Evolutionary conservation across 2,113 vertebrate genomes (phyloP), one percentile per base, ranked within the genome.

Genomic region (Hyla sarda): DNA sequence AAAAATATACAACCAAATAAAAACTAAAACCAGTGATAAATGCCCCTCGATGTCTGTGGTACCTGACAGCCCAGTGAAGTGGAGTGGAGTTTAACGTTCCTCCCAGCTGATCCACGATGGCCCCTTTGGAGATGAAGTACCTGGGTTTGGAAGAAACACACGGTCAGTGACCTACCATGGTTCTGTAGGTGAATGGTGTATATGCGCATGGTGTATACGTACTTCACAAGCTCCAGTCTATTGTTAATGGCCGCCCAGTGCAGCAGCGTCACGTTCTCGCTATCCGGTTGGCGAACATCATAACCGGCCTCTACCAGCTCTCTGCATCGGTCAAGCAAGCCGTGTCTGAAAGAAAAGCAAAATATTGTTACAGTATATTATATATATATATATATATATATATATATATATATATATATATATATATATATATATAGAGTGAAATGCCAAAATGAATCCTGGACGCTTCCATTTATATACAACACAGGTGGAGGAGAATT

Each of bases 201-300:
- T 71, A 77, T 12, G 1, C 17, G 3, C 3, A 19, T 0, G 13
- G 9, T 8, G 28, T 19, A 30, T 69, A 47, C 96, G 94, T 95
- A 99, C 98, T 95, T 97, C 87, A 97, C 94, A 83, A 99, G 93
- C 88, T 99, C 97, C 72, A 91, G 89, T 50, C 97, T 95, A 93
- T 98, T 99, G 93, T 99, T 99, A 90, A 99, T 99, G 34, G 98
- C 96, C 5, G 97, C 97, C 98, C 98, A 99, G 90, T 99, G 98
- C 90, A 99, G 95, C 87, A 99, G 92, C 0, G 97, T 96, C 52
- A 99, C 97, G 11, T 98, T 99, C 92, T 99, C 98, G 89, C 96
- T 97, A 92, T 99, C 98, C 5, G 97, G 96, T 48, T 96, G 96
- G 79, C 94, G 90, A 88, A 99, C 95, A 56, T 99, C 97, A 30